Evolutionary conservation across 2,797 vertebrate species (phyloP).

Genomic region (Enteromius afrohamiltoni): DNA sequence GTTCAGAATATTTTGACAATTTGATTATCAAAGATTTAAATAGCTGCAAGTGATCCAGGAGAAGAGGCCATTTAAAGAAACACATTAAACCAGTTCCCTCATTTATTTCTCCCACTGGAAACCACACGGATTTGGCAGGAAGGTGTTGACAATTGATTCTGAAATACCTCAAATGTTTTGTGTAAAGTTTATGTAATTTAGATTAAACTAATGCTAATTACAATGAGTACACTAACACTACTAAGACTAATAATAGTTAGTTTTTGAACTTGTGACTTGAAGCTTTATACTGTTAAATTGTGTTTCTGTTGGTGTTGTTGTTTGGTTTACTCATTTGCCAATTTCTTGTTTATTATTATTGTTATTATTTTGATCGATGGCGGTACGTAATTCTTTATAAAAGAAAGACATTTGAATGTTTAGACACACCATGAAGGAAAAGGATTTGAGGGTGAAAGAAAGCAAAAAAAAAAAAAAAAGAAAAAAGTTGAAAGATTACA

Average conservation of each 20-base stretch:
- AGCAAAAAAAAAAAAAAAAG: conserved; percentile 8
- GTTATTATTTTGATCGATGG: conserved; percentile 75
- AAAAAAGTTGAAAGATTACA: conserved; percentile 50
- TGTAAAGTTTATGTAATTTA: conserved; percentile 99
- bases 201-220: conserved; percentile 80
- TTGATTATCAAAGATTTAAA: conserved; percentile 6
- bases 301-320: conserved; percentile 86
- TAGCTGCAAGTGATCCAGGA: conserved; percentile 6
- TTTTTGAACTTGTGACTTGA: conserved; percentile 99
- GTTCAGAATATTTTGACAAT: conserved; percentile 4
- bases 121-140: conserved; percentile 83
- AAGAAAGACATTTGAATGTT: conserved; percentile 96
- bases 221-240: conserved; percentile 82
- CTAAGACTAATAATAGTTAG: conserved; percentile 94
- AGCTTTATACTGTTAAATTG: conserved; percentile 99
- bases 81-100: conserved; percentile 36
- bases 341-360: conserved; percentile 78
- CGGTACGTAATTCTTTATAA: conserved; percentile 62
- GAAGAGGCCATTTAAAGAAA: conserved; percentile 17
- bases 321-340: conserved; percentile 78
- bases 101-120: conserved; percentile 74
- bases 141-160: conserved; percentile 98
- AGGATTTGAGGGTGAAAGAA: conserved; percentile 60
- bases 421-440: conserved; percentile 71
- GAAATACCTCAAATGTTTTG: conserved; percentile 99